A percentile compares a stretch with the other conserved stretches of the same genome.
Evolutionary conservation across 92 coral and sea anemone genomes (phyloP).

Genomic region (Pocillopora meandrina): DNA sequence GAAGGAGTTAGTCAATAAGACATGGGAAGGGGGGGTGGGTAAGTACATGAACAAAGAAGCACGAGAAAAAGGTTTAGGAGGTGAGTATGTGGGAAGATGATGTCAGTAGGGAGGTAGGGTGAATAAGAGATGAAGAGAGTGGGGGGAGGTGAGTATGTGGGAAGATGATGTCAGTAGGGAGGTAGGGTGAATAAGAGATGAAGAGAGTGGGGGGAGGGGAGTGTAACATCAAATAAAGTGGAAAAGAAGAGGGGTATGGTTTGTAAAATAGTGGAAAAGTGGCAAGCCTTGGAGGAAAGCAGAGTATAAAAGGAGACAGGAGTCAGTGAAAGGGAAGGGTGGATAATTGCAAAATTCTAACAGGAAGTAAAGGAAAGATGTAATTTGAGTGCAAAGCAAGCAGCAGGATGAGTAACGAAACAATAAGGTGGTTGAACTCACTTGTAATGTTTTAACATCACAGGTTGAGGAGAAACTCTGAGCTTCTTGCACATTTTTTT

Average conservation of each 20-base stretch:
- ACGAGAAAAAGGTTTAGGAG: too few relatives aligned
- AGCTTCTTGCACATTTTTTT: conserved; percentile 95
- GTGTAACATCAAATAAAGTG: not conserved
- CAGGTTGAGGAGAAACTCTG: conserved; percentile 81
- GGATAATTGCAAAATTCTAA: not conserved
- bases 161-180: not conserved
- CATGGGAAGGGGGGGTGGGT: too few relatives aligned
- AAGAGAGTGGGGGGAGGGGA: not conserved
- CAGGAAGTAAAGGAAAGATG: not conserved
- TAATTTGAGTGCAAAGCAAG: not conserved
- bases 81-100: too few relatives aligned
- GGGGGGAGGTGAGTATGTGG: not conserved
- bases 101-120: not conserved
- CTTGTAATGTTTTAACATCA: conserved; percentile 88
- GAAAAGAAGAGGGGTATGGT: not conserved
- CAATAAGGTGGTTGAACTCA: conserved; percentile 37
- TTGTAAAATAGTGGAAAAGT: too few relatives aligned
- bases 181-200: not conserved
- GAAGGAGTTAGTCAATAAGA: too few relatives aligned
- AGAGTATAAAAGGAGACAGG: too few relatives aligned
- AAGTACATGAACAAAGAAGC: too few relatives aligned
- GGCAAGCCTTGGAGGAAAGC: too few relatives aligned
- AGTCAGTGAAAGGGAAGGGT: not conserved
- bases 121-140: not conserved
- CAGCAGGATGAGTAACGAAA: not conserved